Percentiles rank a stretch among this genome's conserved stretches.
phyloP scores from a whole-genome alignment of 2,888 invertebrate genomes.

The Operophtera brumata region DNA sequence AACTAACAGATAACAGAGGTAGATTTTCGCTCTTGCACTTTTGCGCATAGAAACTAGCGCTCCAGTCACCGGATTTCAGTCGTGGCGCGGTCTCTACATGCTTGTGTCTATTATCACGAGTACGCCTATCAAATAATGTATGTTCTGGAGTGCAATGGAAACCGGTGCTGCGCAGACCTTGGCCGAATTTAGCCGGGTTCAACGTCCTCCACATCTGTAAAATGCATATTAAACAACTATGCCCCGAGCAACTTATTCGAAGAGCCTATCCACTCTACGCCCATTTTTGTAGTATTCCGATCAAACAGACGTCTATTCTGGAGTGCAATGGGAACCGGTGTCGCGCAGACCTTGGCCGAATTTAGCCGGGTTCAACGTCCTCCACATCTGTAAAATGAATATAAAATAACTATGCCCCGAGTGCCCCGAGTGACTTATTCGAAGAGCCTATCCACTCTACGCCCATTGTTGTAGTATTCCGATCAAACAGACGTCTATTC shows the following conservation, averaged over 20 bases:
- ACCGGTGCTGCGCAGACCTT: conserved; percentile 1
- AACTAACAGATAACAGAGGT: no score
- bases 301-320: conserved; percentile 24
- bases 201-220: not conserved
- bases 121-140: no score
- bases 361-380: conserved; percentile 2
- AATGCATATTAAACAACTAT: not conserved
- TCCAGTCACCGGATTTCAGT: no score
- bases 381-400: not conserved
- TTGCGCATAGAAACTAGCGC: no score
- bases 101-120: no score
- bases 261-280: conserved; percentile 5
- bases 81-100: no score
- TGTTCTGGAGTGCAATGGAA: not conserved
- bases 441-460: conserved; percentile 5
- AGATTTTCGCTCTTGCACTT: no score
- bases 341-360: conserved; percentile 14
- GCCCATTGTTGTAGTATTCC: not conserved
- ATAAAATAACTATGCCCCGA: not conserved
- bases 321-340: conserved; percentile 38
- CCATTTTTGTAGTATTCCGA: conserved; percentile 2
- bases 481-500: conserved; percentile 25
- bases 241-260: not conserved
- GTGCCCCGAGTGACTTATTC: not conserved
- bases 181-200: conserved; percentile 7